Percentiles rank a stretch among this genome's conserved stretches.
phyloP scores from a whole-genome alignment of 2,797 vertebrate genomes.

The Hemitrygon akajei region DNA sequence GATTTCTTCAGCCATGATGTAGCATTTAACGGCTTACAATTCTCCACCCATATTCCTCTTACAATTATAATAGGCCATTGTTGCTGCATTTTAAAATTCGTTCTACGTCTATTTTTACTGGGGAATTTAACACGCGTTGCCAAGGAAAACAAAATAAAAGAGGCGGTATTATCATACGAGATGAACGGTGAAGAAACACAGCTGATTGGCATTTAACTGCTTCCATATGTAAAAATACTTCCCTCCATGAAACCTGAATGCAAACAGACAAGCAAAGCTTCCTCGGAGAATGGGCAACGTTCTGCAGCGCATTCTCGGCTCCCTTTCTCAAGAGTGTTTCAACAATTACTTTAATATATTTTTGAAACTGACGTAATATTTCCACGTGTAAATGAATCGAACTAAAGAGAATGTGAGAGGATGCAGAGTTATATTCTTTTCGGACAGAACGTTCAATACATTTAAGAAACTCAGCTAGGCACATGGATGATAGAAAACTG shows the following conservation, averaged over 20 bases:
- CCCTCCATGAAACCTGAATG: constrained; percentile 22
- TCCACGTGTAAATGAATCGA: neutral
- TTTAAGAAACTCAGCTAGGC: too few relatives aligned
- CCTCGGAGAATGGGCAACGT: neutral
- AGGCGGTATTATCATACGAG: neutral
- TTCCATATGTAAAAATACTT: constrained; percentile 36
- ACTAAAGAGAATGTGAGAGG: neutral
- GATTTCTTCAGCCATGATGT: neutral
- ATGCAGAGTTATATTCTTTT: too few relatives aligned
- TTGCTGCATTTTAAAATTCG: neutral
- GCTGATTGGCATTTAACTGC: constrained; percentile 25
- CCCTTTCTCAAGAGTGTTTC: neutral
- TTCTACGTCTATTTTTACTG: neutral
- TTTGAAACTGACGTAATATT: constrained; percentile 29
- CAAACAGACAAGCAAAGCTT: neutral
- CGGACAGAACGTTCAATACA: neutral
- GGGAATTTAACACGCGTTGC: neutral
- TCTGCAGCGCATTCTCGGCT: constrained; percentile 1
- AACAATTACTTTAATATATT: constrained; percentile 17
- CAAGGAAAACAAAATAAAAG: neutral
- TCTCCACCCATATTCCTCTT: neutral
- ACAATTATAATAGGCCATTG: neutral
- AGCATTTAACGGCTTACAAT: neutral
- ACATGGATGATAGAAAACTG: too few relatives aligned
- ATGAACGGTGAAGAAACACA: constrained; percentile 20